Percentiles rank a stretch among this genome's conserved stretches.
Evolutionary conservation across 2,888 invertebrate species (phyloP).

Genomic region (Andrena dorsata): DNA sequence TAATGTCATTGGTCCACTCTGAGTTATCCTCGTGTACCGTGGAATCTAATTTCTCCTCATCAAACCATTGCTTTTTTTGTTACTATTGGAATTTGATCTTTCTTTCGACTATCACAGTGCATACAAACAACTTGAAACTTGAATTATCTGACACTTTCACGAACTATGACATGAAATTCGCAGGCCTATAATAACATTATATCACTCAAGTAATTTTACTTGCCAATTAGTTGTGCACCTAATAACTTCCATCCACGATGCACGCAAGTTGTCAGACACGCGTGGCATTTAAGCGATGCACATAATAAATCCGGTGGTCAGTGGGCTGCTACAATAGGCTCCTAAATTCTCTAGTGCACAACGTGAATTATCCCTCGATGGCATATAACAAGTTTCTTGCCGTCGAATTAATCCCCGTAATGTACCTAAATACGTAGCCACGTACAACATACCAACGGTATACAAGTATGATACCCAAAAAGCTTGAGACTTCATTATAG

Average conservation of each 20-base stretch:
- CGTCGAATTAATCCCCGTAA: not conserved
- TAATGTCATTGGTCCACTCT: too few relatives aligned
- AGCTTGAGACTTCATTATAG: not conserved
- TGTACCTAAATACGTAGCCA: not conserved
- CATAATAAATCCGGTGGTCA: conserved; percentile 4
- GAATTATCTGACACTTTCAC: too few relatives aligned
- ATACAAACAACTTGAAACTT: too few relatives aligned
- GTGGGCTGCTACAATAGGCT: not conserved
- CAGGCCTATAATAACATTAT: not conserved
- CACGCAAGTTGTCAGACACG: not conserved
- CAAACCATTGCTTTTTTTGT: too few relatives aligned
- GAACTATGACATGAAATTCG: not conserved
- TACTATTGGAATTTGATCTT: too few relatives aligned
- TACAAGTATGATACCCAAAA: too few relatives aligned
- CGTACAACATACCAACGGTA: not conserved
- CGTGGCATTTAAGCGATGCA: not conserved
- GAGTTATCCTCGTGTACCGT: too few relatives aligned
- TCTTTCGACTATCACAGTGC: too few relatives aligned
- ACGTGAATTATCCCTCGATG: conserved; percentile 22
- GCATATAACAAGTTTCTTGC: conserved; percentile 3
- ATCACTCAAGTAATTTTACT: too few relatives aligned
- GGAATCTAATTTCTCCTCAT: too few relatives aligned
- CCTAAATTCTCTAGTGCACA: not conserved
- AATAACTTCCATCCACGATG: not conserved
- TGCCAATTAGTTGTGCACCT: not conserved